Percentiles rank a stretch among this genome's conserved stretches.
phyloP scores from a whole-genome alignment of 2,888 invertebrate genomes.

The Xanthorhoe spadicearia region DNA sequence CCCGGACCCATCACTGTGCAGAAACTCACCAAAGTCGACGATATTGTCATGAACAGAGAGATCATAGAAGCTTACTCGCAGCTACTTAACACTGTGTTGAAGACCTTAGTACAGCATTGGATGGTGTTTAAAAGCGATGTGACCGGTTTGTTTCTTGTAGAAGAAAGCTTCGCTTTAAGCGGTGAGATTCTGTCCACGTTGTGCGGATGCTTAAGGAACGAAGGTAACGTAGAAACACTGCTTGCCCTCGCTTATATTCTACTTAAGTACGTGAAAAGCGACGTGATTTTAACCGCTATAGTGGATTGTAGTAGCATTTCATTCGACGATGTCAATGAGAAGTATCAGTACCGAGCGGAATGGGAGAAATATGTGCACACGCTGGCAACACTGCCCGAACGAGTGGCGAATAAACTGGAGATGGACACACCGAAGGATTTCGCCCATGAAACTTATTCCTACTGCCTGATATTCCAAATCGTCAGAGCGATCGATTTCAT shows the following conservation, averaged over 20 bases:
- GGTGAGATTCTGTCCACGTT: conserved; percentile 78
- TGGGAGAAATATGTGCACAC: conserved; percentile 86
- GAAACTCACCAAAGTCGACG: conserved; percentile 85
- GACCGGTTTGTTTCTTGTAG: conserved; percentile 78
- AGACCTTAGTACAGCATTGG: conserved; percentile 84
- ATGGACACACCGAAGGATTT: conserved; percentile 85
- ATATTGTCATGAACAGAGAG: conserved; percentile 52
- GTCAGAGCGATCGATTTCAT: conserved; percentile 86
- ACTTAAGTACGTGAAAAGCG: conserved; percentile 81
- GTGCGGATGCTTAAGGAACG: conserved; percentile 76
- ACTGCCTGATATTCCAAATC: conserved; percentile 85
- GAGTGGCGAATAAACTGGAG: conserved; percentile 88
- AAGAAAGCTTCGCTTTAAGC: conserved; percentile 79
- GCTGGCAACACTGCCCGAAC: conserved; percentile 87
- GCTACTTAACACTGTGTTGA: conserved; percentile 78
- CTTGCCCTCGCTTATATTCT: conserved; percentile 72
- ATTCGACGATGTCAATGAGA: conserved; percentile 43
- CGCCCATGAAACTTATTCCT: conserved; percentile 83
- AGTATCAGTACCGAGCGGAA: conserved; percentile 50
- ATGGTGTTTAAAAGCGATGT: conserved; percentile 79
- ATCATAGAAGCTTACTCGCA: conserved; percentile 77
- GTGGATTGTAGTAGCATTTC: conserved; percentile 63
- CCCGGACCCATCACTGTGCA: conserved; percentile 88
- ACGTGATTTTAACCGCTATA: conserved; percentile 82
- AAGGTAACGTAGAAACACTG: conserved; percentile 57